Evolutionary conservation across 2,888 invertebrate species (phyloP).

Genomic region (Amblyjoppa fuscipennis): DNA sequence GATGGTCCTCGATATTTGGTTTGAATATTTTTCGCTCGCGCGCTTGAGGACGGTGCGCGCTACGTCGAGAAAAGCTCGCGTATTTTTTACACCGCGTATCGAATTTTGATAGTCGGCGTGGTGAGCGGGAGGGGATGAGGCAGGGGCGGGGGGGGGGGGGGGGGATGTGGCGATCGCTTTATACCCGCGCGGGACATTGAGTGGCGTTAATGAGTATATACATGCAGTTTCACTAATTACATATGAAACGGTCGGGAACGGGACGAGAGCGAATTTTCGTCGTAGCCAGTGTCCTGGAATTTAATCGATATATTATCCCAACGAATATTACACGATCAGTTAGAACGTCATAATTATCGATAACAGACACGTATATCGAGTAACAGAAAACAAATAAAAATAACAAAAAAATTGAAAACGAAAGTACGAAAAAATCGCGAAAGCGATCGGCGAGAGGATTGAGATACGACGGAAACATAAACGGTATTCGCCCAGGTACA

Average conservation of each 20-base stretch:
- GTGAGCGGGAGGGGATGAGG: not conserved
- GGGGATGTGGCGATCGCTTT: constrained; percentile 6
- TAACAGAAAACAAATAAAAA: not conserved
- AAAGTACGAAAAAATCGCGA: not conserved
- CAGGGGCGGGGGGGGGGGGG: not conserved
- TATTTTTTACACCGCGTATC: constrained; percentile 16
- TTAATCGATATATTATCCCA: not conserved
- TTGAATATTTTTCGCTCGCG: constrained; percentile 18
- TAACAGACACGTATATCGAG: not conserved
- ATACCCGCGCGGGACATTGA: constrained; percentile 9
- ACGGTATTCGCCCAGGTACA: constrained; percentile 6
- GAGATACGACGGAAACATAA: not conserved
- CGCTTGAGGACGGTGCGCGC: constrained; percentile 19
- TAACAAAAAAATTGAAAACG: not conserved
- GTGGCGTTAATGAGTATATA: constrained; percentile 20
- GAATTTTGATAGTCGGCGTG: constrained; percentile 10
- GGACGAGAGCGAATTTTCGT: constrained; percentile 8
- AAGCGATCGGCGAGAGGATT: not conserved
- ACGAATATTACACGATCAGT: not conserved
- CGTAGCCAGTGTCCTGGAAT: constrained; percentile 12
- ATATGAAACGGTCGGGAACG: constrained; percentile 14
- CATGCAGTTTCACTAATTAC: not conserved
- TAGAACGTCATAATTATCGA: no score
- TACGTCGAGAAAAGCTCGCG: constrained; percentile 34
- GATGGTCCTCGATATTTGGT: constrained; percentile 55